phyloP scores from a whole-genome alignment of 2,113 vertebrate genomes.

The Chlamydotis undulata region DNA sequence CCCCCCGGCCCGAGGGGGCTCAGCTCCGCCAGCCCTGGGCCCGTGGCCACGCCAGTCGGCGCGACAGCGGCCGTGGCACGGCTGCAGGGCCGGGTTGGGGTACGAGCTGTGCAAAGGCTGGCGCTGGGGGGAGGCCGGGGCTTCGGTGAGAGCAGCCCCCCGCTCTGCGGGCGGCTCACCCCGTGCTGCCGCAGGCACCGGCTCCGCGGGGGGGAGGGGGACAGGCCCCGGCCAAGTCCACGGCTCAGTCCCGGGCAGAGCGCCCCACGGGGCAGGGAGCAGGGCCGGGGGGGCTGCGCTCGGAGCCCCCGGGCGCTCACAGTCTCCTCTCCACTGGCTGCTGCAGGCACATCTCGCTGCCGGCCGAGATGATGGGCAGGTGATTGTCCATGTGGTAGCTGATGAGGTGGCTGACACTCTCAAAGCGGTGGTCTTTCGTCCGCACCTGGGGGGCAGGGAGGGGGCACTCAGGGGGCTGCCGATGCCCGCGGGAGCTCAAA shows the following conservation, averaged over 20 bases:
- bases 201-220: not conserved
- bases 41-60: fast-evolving
- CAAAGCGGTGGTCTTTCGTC: conserved; percentile 96
- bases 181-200: not conserved
- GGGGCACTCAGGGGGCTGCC: not conserved
- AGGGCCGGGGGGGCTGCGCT: not conserved
- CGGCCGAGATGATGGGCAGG: conserved; percentile 94
- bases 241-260: not conserved
- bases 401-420: conserved; percentile 97
- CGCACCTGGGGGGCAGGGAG: conserved; percentile 79
- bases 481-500: fast-evolving
- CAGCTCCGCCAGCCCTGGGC: not conserved
- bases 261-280: not conserved
- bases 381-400: conserved; percentile 99
- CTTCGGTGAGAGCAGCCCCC: not conserved
- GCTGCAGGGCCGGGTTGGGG: not conserved
- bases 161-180: not conserved
- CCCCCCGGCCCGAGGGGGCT: not conserved
- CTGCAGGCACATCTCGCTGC: conserved; percentile 95
- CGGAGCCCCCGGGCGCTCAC: conserved; percentile 62
- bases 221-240: not conserved
- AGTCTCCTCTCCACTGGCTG: conserved; percentile 91
- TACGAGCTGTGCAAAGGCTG: conserved; percentile 5
- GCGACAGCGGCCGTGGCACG: not conserved
- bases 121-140: not conserved